A percentile compares a stretch with the other conserved stretches of the same genome.
phyloP scores from a whole-genome alignment of 2,113 vertebrate genomes.

The Oriolus oriolus region DNA sequence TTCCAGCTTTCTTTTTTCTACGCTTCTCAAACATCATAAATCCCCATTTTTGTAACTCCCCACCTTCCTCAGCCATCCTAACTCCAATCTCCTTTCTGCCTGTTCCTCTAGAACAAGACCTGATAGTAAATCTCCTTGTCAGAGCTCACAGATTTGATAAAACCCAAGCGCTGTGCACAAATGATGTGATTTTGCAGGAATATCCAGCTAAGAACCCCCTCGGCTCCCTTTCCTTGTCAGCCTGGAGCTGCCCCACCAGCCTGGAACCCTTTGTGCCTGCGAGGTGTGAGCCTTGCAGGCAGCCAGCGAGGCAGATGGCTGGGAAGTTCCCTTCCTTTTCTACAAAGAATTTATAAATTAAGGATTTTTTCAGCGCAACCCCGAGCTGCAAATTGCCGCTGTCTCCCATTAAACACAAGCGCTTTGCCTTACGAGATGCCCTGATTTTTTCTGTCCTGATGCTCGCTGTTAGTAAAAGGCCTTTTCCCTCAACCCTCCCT shows the following conservation, averaged over 20 bases:
- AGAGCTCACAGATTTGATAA: neutral
- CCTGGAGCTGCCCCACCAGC: neutral
- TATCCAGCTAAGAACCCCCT: neutral
- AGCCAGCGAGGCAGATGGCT: neutral
- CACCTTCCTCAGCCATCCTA: neutral
- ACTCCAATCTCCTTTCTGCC: neutral
- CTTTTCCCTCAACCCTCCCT: neutral
- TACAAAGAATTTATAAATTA: neutral
- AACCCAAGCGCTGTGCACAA: rapidly evolving
- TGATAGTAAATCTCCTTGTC: neutral
- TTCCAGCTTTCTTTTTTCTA: neutral
- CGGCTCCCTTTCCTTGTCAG: neutral
- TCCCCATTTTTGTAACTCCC: neutral
- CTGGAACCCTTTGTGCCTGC: neutral
- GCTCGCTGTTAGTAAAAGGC: neutral
- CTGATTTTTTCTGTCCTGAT: neutral
- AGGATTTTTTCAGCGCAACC: neutral
- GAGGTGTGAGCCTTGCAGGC: neutral
- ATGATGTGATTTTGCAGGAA: neutral
- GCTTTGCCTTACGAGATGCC: neutral
- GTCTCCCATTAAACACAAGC: neutral
- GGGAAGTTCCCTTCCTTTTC: neutral
- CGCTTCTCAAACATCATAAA: neutral
- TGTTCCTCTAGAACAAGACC: neutral
- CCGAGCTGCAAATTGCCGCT: neutral